Evolutionary conservation across 53 echinoderm and acorn worm species (phyloP), one percentile per base, ranked within the genome.

Genomic region (Temnopleurus reevesii): DNA sequence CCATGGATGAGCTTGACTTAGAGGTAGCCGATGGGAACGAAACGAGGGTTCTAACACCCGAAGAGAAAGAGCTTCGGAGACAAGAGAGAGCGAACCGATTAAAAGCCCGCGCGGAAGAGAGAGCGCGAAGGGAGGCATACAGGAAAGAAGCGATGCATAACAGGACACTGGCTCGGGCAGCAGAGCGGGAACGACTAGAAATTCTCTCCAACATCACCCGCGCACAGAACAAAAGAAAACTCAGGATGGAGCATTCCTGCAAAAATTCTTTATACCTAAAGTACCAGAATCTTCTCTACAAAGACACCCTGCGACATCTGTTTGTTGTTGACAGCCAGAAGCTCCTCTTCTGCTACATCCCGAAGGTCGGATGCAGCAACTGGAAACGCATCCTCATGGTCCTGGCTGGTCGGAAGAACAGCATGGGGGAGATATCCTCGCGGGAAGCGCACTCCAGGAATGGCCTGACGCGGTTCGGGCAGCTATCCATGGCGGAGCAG

Each of bases 281-380:
- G 53, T 49, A 71, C 35, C 46, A 51, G 46, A 71, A 71, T 10
- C 45, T 65, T 38, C 53, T 87, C 26, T 87, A 66, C 30, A 65
- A 66, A 6, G 86, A 90, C 26, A 95, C 95, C 9, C 83, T 90
- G 23, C 56, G 91, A 0, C 93, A 95, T 76, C 59, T 95, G 55
- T 95, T 91, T 55, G 95, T 90, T n/a, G 82, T 91, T 35, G 95
- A 95, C 9, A 79, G 57, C 45, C 90, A 93, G 55, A 93, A 92
- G 59, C 53, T 95, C 5, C 59, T 95, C 12, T 95, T 94, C 76
- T 95, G 95, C 60, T 93, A 92, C 35, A 90, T 93, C 9, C 95
- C 95, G 0, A 93, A 95, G 81, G 96, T 96, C 4, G 96, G 92
- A 2, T 96, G 96, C 77, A 94, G 92, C 30, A 94, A 93, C 65